Conservation (phyloP, 2,888 invertebrate species). For the Oscheius sp. region DNA sequence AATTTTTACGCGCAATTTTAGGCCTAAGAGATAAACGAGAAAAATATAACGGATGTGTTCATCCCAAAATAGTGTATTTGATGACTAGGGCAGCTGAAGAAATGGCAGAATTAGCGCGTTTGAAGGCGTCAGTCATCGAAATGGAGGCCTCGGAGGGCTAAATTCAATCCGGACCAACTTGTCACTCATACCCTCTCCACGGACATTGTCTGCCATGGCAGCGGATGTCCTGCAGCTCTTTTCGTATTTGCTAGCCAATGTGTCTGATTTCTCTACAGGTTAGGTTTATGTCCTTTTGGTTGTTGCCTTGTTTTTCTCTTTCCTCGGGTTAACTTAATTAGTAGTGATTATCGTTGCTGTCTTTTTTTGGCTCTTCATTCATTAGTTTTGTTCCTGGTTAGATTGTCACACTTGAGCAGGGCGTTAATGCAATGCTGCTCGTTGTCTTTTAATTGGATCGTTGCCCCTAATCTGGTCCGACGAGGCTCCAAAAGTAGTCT, state of each 20-base stretch:
- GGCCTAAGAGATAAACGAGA: slow-evolving; percentile 6
- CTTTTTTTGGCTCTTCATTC: too few species aligned
- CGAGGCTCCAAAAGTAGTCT: slow-evolving; percentile 30
- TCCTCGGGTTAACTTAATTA: neutral
- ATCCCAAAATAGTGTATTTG: slow-evolving; percentile 32
- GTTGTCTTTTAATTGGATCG: slow-evolving; percentile 36
- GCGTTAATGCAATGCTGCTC: slow-evolving; percentile 29
- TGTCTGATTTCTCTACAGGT: slow-evolving; percentile 66
- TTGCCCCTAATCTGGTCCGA: slow-evolving; percentile 34
- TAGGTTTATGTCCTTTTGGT: neutral
- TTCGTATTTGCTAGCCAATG: slow-evolving; percentile 71
- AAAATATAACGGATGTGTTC: slow-evolving; percentile 1
- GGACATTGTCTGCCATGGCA: slow-evolving; percentile 55
- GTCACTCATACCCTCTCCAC: slow-evolving; percentile 38
- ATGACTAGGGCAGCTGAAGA: slow-evolving; percentile 28
- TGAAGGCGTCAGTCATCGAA: slow-evolving; percentile 36
- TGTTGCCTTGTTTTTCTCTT: neutral
- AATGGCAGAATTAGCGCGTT: slow-evolving; percentile 37
- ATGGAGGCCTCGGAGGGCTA: slow-evolving; percentile 37
- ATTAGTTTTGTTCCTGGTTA: neutral
- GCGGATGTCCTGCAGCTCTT: slow-evolving; percentile 70
- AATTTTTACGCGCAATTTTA: neutral
- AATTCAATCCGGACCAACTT: slow-evolving; percentile 39
- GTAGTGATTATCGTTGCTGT: neutral
- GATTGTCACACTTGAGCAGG: slow-evolving; percentile 34